phyloP scores from a whole-genome alignment of 2,888 invertebrate genomes.

The Cryptosula pallasiana region DNA sequence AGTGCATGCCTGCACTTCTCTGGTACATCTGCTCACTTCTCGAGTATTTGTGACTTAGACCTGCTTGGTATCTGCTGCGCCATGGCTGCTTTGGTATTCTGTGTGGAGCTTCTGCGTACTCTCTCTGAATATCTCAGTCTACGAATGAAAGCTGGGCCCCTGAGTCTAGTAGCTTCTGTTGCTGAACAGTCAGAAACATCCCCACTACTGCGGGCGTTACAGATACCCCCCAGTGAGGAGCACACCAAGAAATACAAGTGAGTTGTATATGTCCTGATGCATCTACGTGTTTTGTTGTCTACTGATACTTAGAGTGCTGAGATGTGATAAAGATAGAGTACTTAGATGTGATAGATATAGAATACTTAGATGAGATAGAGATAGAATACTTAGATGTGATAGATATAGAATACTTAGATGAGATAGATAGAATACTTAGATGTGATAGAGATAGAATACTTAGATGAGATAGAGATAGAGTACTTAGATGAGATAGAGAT shows the following conservation, averaged over 20 bases:
- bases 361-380: no score
- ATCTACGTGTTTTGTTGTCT: no score
- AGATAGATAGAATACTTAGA: no score
- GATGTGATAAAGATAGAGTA: no score
- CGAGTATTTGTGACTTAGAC: background rate
- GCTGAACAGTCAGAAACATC: background rate
- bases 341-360: no score
- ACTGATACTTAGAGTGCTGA: no score
- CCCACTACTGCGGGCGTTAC: background rate
- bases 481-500: no score
- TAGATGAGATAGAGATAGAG: no score
- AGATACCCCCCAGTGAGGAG: constrained; percentile 15
- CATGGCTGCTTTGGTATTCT: background rate
- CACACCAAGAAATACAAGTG: constrained; percentile 15
- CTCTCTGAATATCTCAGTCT: background rate
- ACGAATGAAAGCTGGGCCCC: background rate
- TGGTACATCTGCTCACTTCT: background rate
- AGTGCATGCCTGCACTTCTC: background rate
- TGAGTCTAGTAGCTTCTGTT: background rate
- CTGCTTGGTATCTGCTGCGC: background rate
- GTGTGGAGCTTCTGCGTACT: background rate
- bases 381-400: no score
- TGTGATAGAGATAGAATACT: no score
- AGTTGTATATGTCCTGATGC: background rate
- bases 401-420: no score